A percentile compares a stretch with the other conserved stretches of the same genome.
These are phyloP conservation scores for Falco biarmicus DNA, from an alignment of 2,797 vertebrate genomes.

Conservation along the genomic window DNA sequence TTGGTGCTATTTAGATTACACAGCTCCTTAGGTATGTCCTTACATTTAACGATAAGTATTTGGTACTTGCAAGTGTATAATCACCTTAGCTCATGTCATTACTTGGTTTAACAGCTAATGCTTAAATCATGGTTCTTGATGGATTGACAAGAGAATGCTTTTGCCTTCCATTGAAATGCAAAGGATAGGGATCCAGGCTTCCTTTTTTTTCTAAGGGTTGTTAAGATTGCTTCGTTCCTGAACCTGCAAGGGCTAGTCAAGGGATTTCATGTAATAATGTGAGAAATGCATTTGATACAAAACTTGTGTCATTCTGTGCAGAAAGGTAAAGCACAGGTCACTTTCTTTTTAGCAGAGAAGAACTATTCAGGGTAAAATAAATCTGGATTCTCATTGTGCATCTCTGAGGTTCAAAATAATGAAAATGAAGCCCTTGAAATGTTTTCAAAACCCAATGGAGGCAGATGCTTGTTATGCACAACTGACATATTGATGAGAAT, in stretches of 20 bases:
- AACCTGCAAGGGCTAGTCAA: conserved; percentile 44
- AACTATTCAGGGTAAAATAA: neutral
- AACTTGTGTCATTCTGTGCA: neutral
- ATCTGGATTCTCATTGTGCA: neutral
- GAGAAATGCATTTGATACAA: conserved; percentile 1
- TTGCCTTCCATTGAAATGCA: neutral
- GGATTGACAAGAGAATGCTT: conserved; percentile 31
- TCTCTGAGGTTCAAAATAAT: neutral
- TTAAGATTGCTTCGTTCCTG: neutral
- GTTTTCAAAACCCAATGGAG: neutral
- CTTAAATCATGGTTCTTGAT: conserved; percentile 42
- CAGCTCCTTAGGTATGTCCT: conserved; percentile 5
- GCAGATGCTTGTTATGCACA: neutral
- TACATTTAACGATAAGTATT: neutral
- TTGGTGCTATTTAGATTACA: conserved; percentile 21
- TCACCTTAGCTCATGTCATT: conserved; percentile 20
- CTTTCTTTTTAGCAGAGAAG: neutral
- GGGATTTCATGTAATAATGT: conserved; percentile 7
- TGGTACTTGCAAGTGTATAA: conserved; percentile 23
- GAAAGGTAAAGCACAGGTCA: conserved; percentile 6
- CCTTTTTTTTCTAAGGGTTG: neutral
- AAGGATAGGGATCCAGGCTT: neutral
- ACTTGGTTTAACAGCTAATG: conserved; percentile 32
- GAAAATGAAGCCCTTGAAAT: neutral
- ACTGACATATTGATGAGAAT: neutral